Percentiles rank a stretch among this genome's conserved stretches.
These are phyloP conservation scores for Calyptommatus sinebrachiatus DNA, from an alignment of 2,113 vertebrate species.

Conservation along the genomic window DNA sequence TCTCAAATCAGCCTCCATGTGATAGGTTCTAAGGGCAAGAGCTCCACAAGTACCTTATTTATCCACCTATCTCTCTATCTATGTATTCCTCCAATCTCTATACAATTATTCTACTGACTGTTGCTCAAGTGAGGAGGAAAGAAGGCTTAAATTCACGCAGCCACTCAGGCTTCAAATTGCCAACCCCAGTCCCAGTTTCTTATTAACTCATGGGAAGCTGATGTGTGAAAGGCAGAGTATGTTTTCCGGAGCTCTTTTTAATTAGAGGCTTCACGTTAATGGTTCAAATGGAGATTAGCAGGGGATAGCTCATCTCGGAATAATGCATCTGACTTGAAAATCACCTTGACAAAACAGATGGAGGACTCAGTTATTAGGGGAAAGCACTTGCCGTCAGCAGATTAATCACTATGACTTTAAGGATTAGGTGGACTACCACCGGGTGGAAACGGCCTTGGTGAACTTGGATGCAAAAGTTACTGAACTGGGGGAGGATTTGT, in stretches of 20 bases:
- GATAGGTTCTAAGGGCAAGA: no score
- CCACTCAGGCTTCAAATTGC: neutral
- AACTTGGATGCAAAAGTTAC: neutral
- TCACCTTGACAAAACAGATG: conserved; percentile 63
- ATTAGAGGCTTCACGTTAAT: conserved; percentile 61
- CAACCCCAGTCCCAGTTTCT: neutral
- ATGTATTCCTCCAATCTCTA: neutral
- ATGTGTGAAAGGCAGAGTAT: neutral
- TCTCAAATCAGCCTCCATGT: neutral
- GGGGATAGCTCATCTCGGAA: conserved; percentile 33
- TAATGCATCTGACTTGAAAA: conserved; percentile 31
- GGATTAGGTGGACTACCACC: conserved; percentile 14
- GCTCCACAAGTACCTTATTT: neutral
- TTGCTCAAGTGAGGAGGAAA: neutral
- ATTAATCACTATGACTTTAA: conserved; percentile 49
- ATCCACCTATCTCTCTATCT: neutral
- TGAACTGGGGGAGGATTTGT: conserved; percentile 5
- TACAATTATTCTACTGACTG: neutral
- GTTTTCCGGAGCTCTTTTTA: conserved; percentile 47
- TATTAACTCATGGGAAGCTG: conserved; percentile 7
- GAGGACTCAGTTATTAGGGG: conserved; percentile 55
- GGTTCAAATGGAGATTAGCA: conserved; percentile 56
- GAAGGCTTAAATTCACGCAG: neutral
- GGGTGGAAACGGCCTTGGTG: conserved; percentile 32
- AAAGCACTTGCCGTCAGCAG: conserved; percentile 51